These are phyloP conservation scores for Oncorhynchus clarkii DNA, from an alignment of 2,113 vertebrate species.

Conservation along the genomic window DNA sequence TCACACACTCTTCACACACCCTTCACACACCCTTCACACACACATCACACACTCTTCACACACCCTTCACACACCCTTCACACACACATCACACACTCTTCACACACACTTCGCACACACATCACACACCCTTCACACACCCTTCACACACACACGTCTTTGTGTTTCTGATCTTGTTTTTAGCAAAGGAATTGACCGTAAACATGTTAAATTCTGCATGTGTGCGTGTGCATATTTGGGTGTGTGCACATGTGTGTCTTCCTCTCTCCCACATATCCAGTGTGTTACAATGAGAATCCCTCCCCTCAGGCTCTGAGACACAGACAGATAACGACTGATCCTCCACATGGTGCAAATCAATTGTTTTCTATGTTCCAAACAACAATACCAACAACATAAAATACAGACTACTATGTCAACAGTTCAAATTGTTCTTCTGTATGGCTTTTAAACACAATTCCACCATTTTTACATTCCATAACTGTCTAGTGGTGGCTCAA, in stretches of 20 bases:
- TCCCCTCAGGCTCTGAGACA: background rate
- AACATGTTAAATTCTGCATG: conserved; percentile 14
- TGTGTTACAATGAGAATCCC: background rate
- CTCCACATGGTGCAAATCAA: background rate
- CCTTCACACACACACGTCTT: background rate
- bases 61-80: no score
- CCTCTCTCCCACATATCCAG: background rate
- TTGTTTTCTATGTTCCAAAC: no score
- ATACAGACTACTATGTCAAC: background rate
- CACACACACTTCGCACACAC: rapidly evolving
- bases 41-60: no score
- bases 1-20: background rate
- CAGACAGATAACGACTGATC: background rate
- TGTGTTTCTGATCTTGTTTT: conserved; percentile 1
- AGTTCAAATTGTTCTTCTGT: background rate
- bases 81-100: no score
- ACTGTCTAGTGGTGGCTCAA: background rate
- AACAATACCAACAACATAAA: background rate
- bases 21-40: no score
- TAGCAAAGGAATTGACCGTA: background rate
- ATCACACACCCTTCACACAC: no score
- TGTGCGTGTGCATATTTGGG: background rate
- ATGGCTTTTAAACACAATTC: background rate
- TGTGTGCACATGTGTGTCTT: background rate
- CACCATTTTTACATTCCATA: background rate